Conservation (phyloP, 2,888 invertebrate species). For the Drosophila lutescens region DNA sequence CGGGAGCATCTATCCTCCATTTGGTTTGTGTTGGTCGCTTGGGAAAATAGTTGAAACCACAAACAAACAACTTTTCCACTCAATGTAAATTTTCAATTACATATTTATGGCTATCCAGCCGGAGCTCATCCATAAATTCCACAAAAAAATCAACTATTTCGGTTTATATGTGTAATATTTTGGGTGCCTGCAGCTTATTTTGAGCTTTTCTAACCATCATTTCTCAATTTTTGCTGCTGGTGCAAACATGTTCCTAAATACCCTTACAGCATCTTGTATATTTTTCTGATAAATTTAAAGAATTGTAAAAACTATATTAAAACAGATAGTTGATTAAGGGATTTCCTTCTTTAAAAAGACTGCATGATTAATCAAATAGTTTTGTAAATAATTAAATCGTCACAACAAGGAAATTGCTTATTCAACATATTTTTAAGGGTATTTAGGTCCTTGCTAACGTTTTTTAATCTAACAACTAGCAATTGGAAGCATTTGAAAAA, state of each 20-base stretch:
- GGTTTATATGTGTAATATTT: slow-evolving; percentile 5
- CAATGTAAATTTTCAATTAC: slow-evolving; percentile 11
- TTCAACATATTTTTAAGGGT: neutral
- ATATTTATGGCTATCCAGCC: slow-evolving; percentile 25
- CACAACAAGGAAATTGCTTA: too few species aligned
- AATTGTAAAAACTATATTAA: too few species aligned
- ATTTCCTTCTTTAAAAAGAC: too few species aligned
- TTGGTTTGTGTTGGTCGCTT: neutral
- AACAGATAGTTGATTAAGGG: too few species aligned
- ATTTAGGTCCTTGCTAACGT: slow-evolving; percentile 1
- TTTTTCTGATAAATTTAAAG: too few species aligned
- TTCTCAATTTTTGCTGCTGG: too few species aligned
- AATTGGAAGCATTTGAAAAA: slow-evolving; percentile 61
- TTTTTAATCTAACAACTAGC: slow-evolving; percentile 47
- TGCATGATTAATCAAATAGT: too few species aligned
- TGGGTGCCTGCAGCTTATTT: neutral
- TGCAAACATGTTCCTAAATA: slow-evolving; percentile 5
- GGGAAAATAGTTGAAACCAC: slow-evolving; percentile 9
- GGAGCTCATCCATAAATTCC: slow-evolving; percentile 23
- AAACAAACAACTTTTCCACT: neutral
- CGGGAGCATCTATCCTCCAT: neutral
- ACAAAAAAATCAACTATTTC: slow-evolving; percentile 9
- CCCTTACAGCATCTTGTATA: neutral
- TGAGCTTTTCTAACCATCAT: neutral
- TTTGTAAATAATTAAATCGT: too few species aligned